Evolutionary conservation across 2,888 invertebrate genomes (phyloP), one percentile per base, ranked within the genome.

Genomic region (Cenopis cana): DNA sequence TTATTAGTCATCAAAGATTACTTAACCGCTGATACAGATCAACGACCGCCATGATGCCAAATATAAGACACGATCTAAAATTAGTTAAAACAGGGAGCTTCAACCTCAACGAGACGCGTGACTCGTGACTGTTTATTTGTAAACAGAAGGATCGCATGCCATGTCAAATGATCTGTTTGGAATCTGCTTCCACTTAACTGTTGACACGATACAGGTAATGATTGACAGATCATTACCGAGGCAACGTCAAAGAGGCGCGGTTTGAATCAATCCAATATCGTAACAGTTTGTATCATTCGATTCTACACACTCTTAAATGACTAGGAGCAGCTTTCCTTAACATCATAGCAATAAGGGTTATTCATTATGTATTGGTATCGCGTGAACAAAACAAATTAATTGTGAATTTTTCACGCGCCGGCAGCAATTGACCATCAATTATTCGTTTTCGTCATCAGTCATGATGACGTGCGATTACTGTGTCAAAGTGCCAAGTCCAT

Each of bases 211-310:
- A n/a, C n/a, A n/a, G n/a, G n/a, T 12, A 46, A 14, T 46, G 46
- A 46, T 46, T 46, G 46, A 46, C n/a, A 46, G 46, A n/a, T 46
- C 46, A 46, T n/a, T n/a, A n/a, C 1, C n/a, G 46, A 46, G 46
- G n/a, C 46, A n/a, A 46, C 46, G 46, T 46, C 41, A 46, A 46
- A 46, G 46, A 46, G 46, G n/a, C n/a, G 46, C 46, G 46, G 46
- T 12, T 46, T 46, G 1, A 33, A 46, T 46, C n/a, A 46, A n/a
- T 46, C 46, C 14, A 41, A 41, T 5, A 14, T 41, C 41, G 11
- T 11, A 2, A 41, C 41, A 41, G 12, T 5, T 12, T 14, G 41
- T 41, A 12, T 41, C 12, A 12, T 12, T 41, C 41, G 41, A 41
- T 4, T 11, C 41, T 3, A 41, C 12, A 5, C 12, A 41, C 12